Evolutionary conservation across 30 jellyfish, hydroid and myxozoan species (phyloP).

Genomic region (Nemopilema nomurai): DNA sequence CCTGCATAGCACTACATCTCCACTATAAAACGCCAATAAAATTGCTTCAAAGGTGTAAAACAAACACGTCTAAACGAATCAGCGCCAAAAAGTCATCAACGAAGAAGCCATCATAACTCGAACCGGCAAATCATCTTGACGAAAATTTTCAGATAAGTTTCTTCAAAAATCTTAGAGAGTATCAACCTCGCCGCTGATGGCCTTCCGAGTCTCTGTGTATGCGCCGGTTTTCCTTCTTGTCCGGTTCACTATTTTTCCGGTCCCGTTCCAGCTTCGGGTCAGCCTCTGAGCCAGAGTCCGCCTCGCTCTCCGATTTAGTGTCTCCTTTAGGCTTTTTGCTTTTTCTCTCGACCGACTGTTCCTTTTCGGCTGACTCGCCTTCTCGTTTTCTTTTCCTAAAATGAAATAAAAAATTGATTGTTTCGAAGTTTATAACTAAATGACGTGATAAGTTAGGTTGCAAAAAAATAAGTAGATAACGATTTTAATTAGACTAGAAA

Average conservation of each 20-base stretch:
- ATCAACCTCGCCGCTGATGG: slow-evolving; percentile 49
- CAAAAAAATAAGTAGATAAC: too few relatives aligned
- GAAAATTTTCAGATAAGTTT: too few relatives aligned
- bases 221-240: slow-evolving; percentile 44
- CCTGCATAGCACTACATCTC: not conserved
- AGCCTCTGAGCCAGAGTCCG: slow-evolving; percentile 42
- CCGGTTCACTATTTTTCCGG: slow-evolving; percentile 24
- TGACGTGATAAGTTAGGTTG: too few relatives aligned
- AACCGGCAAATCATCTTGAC: not conserved
- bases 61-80: too few relatives aligned
- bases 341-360: slow-evolving; percentile 53
- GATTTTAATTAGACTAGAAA: too few relatives aligned
- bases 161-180: not conserved
- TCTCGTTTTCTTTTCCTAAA: slow-evolving; percentile 55
- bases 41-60: not conserved
- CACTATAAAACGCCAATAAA: not conserved
- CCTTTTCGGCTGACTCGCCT: slow-evolving; percentile 39
- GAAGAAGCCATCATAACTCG: not conserved
- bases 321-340: slow-evolving; percentile 53
- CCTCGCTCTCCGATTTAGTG: slow-evolving; percentile 42
- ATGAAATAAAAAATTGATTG: too few relatives aligned
- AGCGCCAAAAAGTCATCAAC: too few relatives aligned
- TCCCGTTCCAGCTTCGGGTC: slow-evolving; percentile 37
- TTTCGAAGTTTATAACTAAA: too few relatives aligned
- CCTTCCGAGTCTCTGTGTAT: slow-evolving; percentile 33